Base-by-base conservation (phyloP, 2,888 invertebrate genomes). In the Dasysyrphus tricinctus region DNA sequence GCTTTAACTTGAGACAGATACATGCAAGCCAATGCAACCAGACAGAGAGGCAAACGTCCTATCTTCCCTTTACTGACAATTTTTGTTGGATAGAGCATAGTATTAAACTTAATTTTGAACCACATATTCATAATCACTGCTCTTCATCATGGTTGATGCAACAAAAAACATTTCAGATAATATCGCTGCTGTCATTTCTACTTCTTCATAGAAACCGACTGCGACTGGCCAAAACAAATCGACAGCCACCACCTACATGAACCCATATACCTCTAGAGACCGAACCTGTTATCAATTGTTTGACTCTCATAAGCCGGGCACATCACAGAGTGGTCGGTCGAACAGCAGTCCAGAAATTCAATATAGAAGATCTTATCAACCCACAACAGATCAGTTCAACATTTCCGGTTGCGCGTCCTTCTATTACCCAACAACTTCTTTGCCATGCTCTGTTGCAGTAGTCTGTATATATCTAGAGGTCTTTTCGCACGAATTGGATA, bases 371-470 rank as follows among this genome's bases (percentile, higher is more conserved):
- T 86, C 82, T 86, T 86, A 86, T 86, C 86, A 65, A 19, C 73
- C 76, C 49, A 69, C 75, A 72, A 75, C 78, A 78, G 86, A 82
- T 82, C 78, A 59, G 63, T 77, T 34, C 75, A 86, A 82, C 82
- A 79, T 86, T 86, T 86, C 86, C 86, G 78, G 86, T 78, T 86
- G 78, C 57, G 65, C 82, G 78, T 82, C 74, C 82, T 82, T 78
- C 67, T 74, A 56, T 74, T 54, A 78, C 65, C 34, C 59, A 69
- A 49, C 75, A 54, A 54, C 24, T 44, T n/a, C 39, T 34, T 69
- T 16, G 73, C 63, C 65, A 16, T 51, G 49, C 29, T 75, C 65
- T 24, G 70, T 51, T 54, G 76, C 73, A 61, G 73, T 69, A 77
- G 80, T 77, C 61, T 32, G 32, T 32, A 7, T 32, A 24, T 3